phyloP scores from a whole-genome alignment of 2,888 invertebrate genomes.

The Folsomia candida region DNA sequence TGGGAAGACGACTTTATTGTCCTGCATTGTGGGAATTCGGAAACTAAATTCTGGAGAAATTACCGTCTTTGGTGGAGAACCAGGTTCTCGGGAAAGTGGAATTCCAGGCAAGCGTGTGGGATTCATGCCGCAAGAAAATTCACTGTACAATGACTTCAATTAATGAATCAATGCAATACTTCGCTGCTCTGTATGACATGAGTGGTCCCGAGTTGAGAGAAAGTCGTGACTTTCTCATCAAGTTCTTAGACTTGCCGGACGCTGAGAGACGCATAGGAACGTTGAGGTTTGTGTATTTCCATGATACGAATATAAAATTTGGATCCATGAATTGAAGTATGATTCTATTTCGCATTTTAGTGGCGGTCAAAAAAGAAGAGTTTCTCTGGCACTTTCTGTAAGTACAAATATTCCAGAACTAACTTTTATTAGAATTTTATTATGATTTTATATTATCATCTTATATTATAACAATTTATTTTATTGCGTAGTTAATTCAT shows the following conservation, averaged over 20 bases:
- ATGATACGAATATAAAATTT: background rate
- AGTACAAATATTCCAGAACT: no score
- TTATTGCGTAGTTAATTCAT: no score
- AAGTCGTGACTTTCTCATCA: constrained; percentile 18
- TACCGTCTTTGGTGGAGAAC: constrained; percentile 54
- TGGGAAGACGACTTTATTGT: constrained; percentile 57
- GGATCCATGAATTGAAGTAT: no score
- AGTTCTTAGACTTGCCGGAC: constrained; percentile 26
- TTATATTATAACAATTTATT: no score
- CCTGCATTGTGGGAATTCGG: constrained; percentile 55
- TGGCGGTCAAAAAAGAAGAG: constrained; percentile 26
- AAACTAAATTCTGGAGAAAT: constrained; percentile 53
- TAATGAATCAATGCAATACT: constrained; percentile 28
- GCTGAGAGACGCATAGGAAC: background rate
- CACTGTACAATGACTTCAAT: constrained; percentile 33
- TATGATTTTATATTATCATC: no score
- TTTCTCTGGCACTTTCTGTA: constrained; percentile 27
- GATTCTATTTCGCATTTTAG: no score
- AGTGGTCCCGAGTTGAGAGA: constrained; percentile 26
- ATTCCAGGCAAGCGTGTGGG: constrained; percentile 56
- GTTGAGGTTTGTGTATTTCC: background rate
- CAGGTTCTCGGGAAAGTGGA: constrained; percentile 54
- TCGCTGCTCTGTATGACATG: constrained; percentile 36
- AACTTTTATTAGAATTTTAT: no score
- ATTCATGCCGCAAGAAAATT: constrained; percentile 54